phyloP scores from a whole-genome alignment of 2,113 vertebrate species.

The Aspiorhynchus laticeps region DNA sequence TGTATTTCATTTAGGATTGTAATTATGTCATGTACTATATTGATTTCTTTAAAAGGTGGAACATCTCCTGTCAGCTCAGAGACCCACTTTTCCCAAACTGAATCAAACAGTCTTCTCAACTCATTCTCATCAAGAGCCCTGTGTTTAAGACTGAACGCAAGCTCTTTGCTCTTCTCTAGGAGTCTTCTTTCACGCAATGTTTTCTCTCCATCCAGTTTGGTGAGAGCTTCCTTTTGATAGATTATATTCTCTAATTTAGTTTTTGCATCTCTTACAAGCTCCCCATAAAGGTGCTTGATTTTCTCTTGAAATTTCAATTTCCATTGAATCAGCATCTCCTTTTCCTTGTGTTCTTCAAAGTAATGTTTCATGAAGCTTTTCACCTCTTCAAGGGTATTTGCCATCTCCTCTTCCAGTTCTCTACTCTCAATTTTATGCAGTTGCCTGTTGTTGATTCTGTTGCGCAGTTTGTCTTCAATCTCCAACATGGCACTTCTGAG shows the following conservation, averaged over 20 bases:
- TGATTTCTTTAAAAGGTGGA: slow-evolving; percentile 13
- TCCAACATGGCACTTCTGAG: slow-evolving; percentile 64
- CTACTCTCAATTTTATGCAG: slow-evolving; percentile 8
- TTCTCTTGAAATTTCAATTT: slow-evolving; percentile 50
- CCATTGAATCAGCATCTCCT: slow-evolving; percentile 68
- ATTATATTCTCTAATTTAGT: slow-evolving; percentile 58
- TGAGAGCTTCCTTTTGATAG: slow-evolving; percentile 50
- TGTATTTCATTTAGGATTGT: slow-evolving; percentile 55
- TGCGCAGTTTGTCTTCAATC: slow-evolving; percentile 62
- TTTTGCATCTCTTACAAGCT: slow-evolving; percentile 54
- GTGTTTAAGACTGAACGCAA: slow-evolving; percentile 57
- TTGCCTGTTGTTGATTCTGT: slow-evolving; percentile 58
- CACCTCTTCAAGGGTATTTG: slow-evolving; percentile 43
- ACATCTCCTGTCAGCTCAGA: slow-evolving; percentile 5
- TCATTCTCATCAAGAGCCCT: slow-evolving; percentile 42
- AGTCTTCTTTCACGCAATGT: slow-evolving; percentile 53
- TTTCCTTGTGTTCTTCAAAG: slow-evolving; percentile 66
- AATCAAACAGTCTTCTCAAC: slow-evolving; percentile 55
- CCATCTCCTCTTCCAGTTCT: slow-evolving; percentile 37
- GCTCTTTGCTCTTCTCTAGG: slow-evolving; percentile 55
- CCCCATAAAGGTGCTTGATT: slow-evolving; percentile 51
- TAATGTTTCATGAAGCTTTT: slow-evolving; percentile 55
- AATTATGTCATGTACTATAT: slow-evolving; percentile 56
- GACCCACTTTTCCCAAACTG: slow-evolving; percentile 58
- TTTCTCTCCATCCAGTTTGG: slow-evolving; percentile 55